Base-by-base conservation (phyloP, 2,113 vertebrate species). In the Apistogramma diplotaenia region DNA sequence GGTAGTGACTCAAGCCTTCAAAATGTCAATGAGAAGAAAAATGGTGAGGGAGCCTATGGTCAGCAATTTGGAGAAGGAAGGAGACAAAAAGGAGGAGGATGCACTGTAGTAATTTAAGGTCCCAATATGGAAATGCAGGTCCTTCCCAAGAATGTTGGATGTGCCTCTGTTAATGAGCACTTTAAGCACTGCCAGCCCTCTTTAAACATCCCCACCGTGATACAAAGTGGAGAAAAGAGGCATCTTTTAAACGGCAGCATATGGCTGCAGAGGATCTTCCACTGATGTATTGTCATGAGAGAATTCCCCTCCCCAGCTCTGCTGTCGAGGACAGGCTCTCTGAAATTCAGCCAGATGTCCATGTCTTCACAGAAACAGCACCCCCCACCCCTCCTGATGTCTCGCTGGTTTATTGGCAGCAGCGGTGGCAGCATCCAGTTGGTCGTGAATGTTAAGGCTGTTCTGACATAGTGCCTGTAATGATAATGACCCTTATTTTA, bases 321-420 rank as follows among this genome's bases (percentile, higher is more conserved):
- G 76, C 82, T 84, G 81, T 75, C 0, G 78, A 85, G 78, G 83
- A 82, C 58, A 23, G 19, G 80, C 84, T 89, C 84, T 89, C 83
- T 91, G 89, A 93, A 89, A 89, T 81, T 1, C 2, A 86, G 88
- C 88, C 94, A 95, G 94, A 93, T 94, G 93, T 92, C 92, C 79
- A 7, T 70, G 83, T 90, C 85, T 78, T 86, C 82, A 35, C 78
- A 74, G 79, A 87, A 72, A 72, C 80, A 8, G 49, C n/a, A 25
- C 60, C 71, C 85, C 85, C 62, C 37, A 74, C 62, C 27, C 77
- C 10, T 67, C 89, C 87, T 87, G 83, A 82, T 79, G 86, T 84
- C 88, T 79, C 33, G 83, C 85, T 86, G 78, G 80, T 89, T 91
- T 91, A 92, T 82, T 90, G 85, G 80, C 87, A 86, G 27, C 73